A percentile compares a stretch with the other conserved stretches of the same genome.
Evolutionary conservation across 2,888 invertebrate species (phyloP).

Genomic region (Dorcus hopei): DNA sequence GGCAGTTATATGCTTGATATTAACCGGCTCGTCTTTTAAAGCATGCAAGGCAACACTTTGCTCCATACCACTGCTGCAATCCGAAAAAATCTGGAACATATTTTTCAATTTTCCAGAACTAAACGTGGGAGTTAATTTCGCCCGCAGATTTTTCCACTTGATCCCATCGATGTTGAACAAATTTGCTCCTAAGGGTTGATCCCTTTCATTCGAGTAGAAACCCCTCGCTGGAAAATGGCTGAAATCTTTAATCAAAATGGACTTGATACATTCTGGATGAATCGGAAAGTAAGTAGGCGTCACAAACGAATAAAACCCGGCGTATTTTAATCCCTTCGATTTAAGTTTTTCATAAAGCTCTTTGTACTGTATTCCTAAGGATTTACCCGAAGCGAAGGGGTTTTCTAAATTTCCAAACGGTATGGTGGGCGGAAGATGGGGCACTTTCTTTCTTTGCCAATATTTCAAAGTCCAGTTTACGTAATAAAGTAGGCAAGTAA

Average conservation of each 20-base stretch:
- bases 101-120: too few species aligned
- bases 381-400: not conserved
- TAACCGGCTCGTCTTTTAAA: too few species aligned
- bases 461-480: slow-evolving; percentile 5
- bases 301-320: slow-evolving; percentile 10
- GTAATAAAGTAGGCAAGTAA: too few species aligned
- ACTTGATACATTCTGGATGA: not conserved
- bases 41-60: too few species aligned
- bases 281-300: slow-evolving; percentile 9
- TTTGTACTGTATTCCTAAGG: not conserved
- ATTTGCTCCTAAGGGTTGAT: slow-evolving; percentile 4
- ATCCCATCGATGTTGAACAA: slow-evolving; percentile 3
- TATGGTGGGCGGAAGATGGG: not conserved
- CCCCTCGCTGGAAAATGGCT: slow-evolving; percentile 4
- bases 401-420: slow-evolving; percentile 14
- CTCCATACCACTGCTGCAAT: too few species aligned
- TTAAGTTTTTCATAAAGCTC: not conserved
- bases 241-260: slow-evolving; percentile 10
- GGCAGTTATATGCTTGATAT: too few species aligned
- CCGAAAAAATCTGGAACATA: too few species aligned
- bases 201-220: not conserved
- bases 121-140: too few species aligned
- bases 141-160: not conserved
- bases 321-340: not conserved
- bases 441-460: slow-evolving; percentile 13